phyloP scores from a whole-genome alignment of 1,140 invertebrate genomes.

The Popillia japonica region DNA sequence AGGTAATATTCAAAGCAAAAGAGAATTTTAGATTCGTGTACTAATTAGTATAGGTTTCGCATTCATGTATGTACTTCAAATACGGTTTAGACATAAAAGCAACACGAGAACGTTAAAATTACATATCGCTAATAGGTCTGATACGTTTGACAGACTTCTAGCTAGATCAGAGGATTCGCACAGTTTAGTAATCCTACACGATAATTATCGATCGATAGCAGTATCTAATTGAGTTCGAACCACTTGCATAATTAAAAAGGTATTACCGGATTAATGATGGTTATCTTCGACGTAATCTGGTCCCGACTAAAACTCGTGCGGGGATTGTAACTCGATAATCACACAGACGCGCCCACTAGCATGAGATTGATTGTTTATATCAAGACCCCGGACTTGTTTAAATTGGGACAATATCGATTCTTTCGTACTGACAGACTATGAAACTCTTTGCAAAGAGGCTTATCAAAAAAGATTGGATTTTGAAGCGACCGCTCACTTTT shows the following conservation, averaged over 20 bases:
- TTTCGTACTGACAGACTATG: not conserved
- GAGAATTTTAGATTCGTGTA: too few species aligned
- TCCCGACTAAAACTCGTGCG: not conserved
- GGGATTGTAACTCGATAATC: conserved; percentile 1
- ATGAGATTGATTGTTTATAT: not conserved
- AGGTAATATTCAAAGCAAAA: too few species aligned
- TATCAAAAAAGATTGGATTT: not conserved
- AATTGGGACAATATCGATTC: not conserved
- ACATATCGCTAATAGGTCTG: too few species aligned
- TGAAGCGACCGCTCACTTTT: too few species aligned
- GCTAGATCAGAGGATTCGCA: not conserved
- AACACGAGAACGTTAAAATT: too few species aligned
- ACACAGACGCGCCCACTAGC: not conserved
- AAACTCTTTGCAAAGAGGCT: not conserved
- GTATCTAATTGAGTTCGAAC: conserved; percentile 6
- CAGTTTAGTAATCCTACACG: not conserved
- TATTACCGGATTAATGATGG: conserved; percentile 4
- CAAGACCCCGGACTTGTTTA: not conserved
- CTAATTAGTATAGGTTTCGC: too few species aligned
- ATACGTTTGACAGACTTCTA: not conserved
- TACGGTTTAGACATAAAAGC: too few species aligned
- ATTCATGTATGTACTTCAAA: too few species aligned
- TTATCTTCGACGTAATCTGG: conserved; percentile 9
- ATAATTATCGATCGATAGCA: not conserved
- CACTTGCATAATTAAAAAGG: conserved; percentile 18